phyloP scores from a whole-genome alignment of 1,140 invertebrate species.

The Lepidostoma basale region DNA sequence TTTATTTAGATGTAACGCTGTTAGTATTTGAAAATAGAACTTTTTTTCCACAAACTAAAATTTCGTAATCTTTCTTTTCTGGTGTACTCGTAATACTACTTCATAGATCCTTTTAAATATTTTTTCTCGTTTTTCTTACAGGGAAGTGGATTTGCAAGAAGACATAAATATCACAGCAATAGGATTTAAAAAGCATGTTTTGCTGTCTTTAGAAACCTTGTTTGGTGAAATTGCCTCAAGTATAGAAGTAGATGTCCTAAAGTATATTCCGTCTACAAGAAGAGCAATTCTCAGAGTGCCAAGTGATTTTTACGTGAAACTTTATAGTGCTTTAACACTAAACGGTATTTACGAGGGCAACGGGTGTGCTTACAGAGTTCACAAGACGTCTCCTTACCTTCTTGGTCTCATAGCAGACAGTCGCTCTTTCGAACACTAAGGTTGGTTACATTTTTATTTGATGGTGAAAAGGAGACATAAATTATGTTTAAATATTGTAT shows the following conservation, averaged over 20 bases:
- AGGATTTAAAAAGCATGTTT: constrained; percentile 65
- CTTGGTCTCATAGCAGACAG: constrained; percentile 51
- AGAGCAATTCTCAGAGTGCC: constrained; percentile 65
- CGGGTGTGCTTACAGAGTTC: constrained; percentile 62
- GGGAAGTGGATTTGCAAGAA: constrained; percentile 56
- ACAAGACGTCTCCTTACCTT: constrained; percentile 58
- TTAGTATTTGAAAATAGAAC: constrained; percentile 48
- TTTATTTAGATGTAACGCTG: constrained; percentile 55
- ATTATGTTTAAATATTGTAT: too few species aligned
- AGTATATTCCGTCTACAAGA: constrained; percentile 56
- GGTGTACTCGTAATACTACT: neutral
- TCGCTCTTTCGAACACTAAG: constrained; percentile 50
- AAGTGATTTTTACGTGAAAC: constrained; percentile 60
- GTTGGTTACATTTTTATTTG: neutral
- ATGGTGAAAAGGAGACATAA: too few species aligned
- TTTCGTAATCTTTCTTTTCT: neutral
- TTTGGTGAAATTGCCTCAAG: constrained; percentile 66
- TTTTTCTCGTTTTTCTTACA: constrained; percentile 51
- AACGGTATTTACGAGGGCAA: constrained; percentile 60
- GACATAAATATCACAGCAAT: constrained; percentile 54
- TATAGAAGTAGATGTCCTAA: constrained; percentile 64
- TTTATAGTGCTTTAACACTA: constrained; percentile 64
- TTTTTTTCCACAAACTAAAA: neutral
- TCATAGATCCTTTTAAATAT: neutral
- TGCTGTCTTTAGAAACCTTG: constrained; percentile 59